Conservation (phyloP, 1,140 invertebrate species). For the Ptiloglossa arizonensis region DNA sequence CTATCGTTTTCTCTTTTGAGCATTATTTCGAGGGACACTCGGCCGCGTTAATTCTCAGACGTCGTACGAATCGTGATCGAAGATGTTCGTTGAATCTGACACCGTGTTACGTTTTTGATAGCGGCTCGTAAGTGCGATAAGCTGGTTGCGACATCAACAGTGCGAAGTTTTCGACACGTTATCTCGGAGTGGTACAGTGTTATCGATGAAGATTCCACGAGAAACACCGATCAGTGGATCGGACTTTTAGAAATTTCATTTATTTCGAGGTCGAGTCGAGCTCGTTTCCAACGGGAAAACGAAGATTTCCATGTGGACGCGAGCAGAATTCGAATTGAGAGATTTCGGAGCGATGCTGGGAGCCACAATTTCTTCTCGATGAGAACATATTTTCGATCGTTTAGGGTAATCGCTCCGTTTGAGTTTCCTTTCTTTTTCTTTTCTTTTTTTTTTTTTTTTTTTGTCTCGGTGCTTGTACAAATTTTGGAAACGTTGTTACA, state of each 20-base stretch:
- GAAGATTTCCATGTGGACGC: background rate
- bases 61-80: too few relatives aligned
- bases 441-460: too few relatives aligned
- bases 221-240: background rate
- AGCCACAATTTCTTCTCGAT: too few relatives aligned
- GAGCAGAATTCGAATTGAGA: background rate
- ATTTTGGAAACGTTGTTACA: background rate
- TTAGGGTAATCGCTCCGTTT: too few relatives aligned
- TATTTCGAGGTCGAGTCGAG: background rate
- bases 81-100: background rate
- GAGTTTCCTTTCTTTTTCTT: too few relatives aligned
- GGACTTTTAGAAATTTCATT: background rate
- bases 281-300: too few relatives aligned
- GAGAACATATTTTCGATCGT: background rate
- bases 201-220: background rate
- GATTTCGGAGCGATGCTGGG: background rate
- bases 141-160: background rate
- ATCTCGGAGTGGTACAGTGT: background rate
- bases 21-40: too few relatives aligned
- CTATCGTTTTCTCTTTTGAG: background rate
- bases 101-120: background rate
- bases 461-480: background rate
- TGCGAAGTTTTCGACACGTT: background rate
- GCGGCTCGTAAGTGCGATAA: background rate
- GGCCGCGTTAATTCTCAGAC: too few relatives aligned